These are phyloP conservation scores for Atrina japonica DNA, from an alignment of 2,888 invertebrate genomes.

Conservation along the genomic window DNA sequence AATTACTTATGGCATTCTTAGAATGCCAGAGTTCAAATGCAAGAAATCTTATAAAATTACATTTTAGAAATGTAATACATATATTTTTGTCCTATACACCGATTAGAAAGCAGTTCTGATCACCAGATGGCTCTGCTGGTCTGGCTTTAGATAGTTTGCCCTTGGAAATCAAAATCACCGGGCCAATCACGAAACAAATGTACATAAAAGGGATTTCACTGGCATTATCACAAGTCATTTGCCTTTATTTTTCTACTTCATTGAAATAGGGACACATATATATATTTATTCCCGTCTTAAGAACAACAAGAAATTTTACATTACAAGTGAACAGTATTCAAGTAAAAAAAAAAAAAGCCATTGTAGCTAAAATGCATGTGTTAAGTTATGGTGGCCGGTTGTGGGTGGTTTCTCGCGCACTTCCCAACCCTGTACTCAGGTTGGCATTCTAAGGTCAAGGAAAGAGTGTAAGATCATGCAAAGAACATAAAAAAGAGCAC, in stretches of 20 bases:
- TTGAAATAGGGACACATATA: neutral
- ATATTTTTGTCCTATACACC: no score
- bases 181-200: neutral
- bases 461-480: slow-evolving; percentile 41
- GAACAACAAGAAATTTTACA: no score
- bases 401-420: no score
- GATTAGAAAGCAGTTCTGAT: no score
- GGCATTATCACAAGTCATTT: neutral
- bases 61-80: no score
- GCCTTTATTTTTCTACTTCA: neutral
- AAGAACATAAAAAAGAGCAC: slow-evolving; percentile 41
- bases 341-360: neutral
- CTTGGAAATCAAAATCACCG: slow-evolving; percentile 9
- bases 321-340: slow-evolving; percentile 14
- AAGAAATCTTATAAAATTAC: no score
- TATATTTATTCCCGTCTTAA: no score
- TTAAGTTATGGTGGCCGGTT: slow-evolving; percentile 16
- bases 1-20: no score
- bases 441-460: slow-evolving; percentile 33
- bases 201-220: neutral
- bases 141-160: no score
- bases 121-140: no score
- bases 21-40: neutral
- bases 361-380: neutral
- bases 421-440: neutral